These are phyloP conservation scores for Brassicogethes aeneus DNA, from an alignment of 2,888 invertebrate genomes.

Conservation along the genomic window DNA sequence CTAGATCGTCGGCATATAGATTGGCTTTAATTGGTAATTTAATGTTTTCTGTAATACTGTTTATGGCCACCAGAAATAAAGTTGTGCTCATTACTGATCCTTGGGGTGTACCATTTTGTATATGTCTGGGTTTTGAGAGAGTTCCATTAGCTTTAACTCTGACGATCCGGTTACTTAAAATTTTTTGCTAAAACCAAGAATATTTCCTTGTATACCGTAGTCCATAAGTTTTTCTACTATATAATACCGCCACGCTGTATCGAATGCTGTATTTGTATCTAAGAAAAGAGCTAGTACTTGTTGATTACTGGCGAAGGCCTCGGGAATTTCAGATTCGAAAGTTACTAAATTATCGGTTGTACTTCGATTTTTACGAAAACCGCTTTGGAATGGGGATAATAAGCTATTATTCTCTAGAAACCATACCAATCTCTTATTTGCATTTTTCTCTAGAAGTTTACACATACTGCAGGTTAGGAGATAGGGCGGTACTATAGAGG, in stretches of 20 bases:
- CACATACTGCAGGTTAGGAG: too few relatives aligned
- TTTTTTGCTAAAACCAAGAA: too few relatives aligned
- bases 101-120: too few relatives aligned
- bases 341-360: constrained; percentile 9
- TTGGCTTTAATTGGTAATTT: background rate
- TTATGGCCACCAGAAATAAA: background rate
- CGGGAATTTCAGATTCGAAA: constrained; percentile 12
- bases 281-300: too few relatives aligned
- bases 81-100: too few relatives aligned
- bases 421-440: constrained; percentile 14
- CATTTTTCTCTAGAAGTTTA: constrained; percentile 11
- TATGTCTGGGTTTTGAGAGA: constrained; percentile 1
- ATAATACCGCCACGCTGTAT: too few relatives aligned
- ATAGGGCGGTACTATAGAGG: constrained; percentile 12
- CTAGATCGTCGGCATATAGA: background rate
- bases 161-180: too few relatives aligned
- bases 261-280: too few relatives aligned
- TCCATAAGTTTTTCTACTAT: too few relatives aligned
- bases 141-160: constrained; percentile 1
- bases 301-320: constrained; percentile 11
- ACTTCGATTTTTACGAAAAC: constrained; percentile 11
- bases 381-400: constrained; percentile 5
- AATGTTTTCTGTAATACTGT: background rate
- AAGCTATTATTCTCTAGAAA: constrained; percentile 9
- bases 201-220: too few relatives aligned